Evolutionary conservation across 1,140 invertebrate species (phyloP).

Genomic region (Panagrolaimus sp.): DNA sequence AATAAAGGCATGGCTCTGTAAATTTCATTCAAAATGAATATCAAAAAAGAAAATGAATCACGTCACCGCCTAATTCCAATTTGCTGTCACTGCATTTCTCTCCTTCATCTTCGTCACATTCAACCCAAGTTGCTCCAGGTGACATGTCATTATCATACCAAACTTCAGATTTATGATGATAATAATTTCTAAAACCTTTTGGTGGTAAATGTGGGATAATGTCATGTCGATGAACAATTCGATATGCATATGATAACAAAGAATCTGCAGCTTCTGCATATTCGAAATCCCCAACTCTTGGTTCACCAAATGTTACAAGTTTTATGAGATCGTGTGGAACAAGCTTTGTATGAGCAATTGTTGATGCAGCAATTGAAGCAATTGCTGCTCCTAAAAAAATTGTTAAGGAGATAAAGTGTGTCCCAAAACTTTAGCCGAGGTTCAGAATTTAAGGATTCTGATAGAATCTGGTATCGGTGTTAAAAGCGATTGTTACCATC

Average conservation of each 20-base stretch:
- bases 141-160: conserved; percentile 46
- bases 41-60: too few species aligned
- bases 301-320: conserved; percentile 47
- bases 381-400: conserved; percentile 29
- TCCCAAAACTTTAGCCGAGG: too few species aligned
- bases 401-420: too few species aligned
- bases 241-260: conserved; percentile 4
- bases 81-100: conserved; percentile 23
- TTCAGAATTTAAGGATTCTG: too few species aligned
- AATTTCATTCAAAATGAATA: too few species aligned
- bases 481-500: too few species aligned
- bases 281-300: conserved; percentile 38
- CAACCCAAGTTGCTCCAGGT: conserved; percentile 10
- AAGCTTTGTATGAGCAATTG: conserved; percentile 25
- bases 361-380: conserved; percentile 38
- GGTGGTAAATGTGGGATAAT: conserved; percentile 46
- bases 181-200: conserved; percentile 39
- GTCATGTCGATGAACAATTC: neutral
- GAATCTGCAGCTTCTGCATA: conserved; percentile 36
- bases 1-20: too few species aligned
- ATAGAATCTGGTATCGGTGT: too few species aligned
- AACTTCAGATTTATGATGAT: conserved; percentile 41
- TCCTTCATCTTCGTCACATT: conserved; percentile 19
- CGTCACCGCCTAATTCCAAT: neutral
- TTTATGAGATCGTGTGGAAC: conserved; percentile 24